Evolutionary conservation across 1,140 invertebrate genomes (phyloP).

Genomic region (Lasioglossum albipes): DNA sequence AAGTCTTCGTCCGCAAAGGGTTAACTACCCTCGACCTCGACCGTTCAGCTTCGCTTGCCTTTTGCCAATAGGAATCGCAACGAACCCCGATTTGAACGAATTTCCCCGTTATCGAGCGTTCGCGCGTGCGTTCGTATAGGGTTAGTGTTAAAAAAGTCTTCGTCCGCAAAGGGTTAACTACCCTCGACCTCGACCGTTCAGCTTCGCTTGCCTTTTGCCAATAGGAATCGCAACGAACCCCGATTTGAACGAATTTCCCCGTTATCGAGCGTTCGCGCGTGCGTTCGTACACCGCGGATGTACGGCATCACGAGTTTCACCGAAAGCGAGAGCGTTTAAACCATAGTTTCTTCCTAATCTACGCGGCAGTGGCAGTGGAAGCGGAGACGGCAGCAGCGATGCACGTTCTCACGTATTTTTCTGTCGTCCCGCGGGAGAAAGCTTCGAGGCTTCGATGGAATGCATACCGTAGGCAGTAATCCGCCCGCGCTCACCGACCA

Average conservation of each 20-base stretch:
- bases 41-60: not conserved
- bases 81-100: not conserved
- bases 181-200: not conserved
- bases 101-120: not conserved
- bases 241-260: not conserved
- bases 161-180: no score
- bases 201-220: not conserved
- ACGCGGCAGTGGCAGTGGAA: no score
- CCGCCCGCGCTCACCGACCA: slow-evolving; percentile 35
- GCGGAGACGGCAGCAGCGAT: slow-evolving; percentile 13
- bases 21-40: not conserved
- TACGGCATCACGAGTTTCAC: slow-evolving; percentile 48
- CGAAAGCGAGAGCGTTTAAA: slow-evolving; percentile 41
- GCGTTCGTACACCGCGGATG: not conserved
- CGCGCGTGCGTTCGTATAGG: not conserved
- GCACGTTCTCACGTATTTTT: slow-evolving; percentile 63
- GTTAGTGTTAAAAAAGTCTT: no score
- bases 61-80: slow-evolving; percentile 21
- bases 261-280: slow-evolving; percentile 5
- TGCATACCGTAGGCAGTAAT: slow-evolving; percentile 46
- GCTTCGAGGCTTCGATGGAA: slow-evolving; percentile 53
- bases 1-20: no score
- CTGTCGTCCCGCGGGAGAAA: slow-evolving; percentile 48
- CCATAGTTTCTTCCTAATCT: slow-evolving; percentile 39
- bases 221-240: slow-evolving; percentile 15